A percentile compares a stretch with the other conserved stretches of the same genome.
Conservation (phyloP, 2,888 invertebrate genomes). For the Cosmia pyralina region DNA sequence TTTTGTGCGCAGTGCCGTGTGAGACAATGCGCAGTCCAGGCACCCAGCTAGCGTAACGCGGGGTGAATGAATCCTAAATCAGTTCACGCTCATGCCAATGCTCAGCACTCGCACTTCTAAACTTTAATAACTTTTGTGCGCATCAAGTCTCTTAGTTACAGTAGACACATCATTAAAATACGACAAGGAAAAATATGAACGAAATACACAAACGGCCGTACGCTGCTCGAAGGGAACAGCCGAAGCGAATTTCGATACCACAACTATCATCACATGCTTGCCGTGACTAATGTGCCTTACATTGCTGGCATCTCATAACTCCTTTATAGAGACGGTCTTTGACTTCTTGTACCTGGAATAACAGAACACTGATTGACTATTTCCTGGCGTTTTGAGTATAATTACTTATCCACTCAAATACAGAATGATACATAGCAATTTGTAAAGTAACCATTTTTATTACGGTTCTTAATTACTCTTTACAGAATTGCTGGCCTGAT, state of each 20-base stretch:
- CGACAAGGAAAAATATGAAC: constrained; percentile 56
- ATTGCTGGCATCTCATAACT: constrained; percentile 73
- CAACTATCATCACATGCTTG: constrained; percentile 75
- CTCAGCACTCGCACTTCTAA: constrained; percentile 62
- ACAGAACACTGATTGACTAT: constrained; percentile 79
- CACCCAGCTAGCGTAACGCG: constrained; percentile 84
- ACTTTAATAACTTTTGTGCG: constrained; percentile 61
- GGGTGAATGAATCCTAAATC: constrained; percentile 87
- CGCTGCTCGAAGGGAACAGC: constrained; percentile 63
- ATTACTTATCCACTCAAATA: constrained; percentile 71
- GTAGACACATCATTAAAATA: constrained; percentile 62
- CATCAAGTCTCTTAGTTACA: constrained; percentile 53
- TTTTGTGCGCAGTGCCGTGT: constrained; percentile 74
- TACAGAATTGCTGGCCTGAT: constrained; percentile 60
- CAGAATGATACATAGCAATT: constrained; percentile 72
- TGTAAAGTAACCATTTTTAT: constrained; percentile 68
- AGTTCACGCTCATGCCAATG: constrained; percentile 76
- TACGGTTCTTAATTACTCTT: constrained; percentile 69
- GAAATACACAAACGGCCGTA: constrained; percentile 56
- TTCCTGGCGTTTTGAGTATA: constrained; percentile 74
- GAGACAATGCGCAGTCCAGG: constrained; percentile 85
- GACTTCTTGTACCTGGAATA: constrained; percentile 77
- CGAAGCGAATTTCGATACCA: constrained; percentile 68
- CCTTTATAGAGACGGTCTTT: constrained; percentile 79
- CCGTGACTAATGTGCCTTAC: constrained; percentile 81